Conservation (phyloP, 1,140 invertebrate genomes). For the Drosophila watanabei region DNA sequence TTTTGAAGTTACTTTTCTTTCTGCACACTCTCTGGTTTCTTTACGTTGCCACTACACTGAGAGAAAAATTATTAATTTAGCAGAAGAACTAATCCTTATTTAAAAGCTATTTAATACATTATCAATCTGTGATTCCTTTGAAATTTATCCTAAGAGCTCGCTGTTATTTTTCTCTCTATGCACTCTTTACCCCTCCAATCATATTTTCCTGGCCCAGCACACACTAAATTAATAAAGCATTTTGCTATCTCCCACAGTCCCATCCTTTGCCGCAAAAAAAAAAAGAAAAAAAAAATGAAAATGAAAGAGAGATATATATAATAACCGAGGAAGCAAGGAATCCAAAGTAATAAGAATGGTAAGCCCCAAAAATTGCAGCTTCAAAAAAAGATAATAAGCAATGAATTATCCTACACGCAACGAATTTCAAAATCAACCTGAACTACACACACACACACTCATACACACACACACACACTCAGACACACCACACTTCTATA, state of each 20-base stretch:
- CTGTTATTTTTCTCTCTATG: background rate
- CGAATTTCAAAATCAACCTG: constrained; percentile 78
- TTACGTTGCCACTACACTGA: no score
- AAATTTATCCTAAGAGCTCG: no score
- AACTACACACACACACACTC: constrained; percentile 24
- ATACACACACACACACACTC: background rate
- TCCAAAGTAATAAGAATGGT: constrained; percentile 52
- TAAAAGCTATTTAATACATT: no score
- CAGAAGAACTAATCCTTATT: no score
- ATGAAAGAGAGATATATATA: background rate
- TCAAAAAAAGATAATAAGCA: constrained; percentile 81
- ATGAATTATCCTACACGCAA: constrained; percentile 84
- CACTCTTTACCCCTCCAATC: background rate
- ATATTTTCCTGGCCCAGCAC: constrained; percentile 57
- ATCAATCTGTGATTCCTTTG: no score
- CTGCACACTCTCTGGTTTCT: no score
- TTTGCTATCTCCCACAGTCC: constrained; percentile 63
- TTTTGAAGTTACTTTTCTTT: no score
- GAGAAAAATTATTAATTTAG: no score
- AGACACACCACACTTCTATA: constrained; percentile 1
- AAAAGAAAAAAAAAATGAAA: no score
- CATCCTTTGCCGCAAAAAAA: constrained; percentile 20
- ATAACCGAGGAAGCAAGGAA: constrained; percentile 10
- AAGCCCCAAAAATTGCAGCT: constrained; percentile 69
- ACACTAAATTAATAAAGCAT: constrained; percentile 84